Conservation (phyloP, 2,797 vertebrate species). For the Tadarida brasiliensis region DNA sequence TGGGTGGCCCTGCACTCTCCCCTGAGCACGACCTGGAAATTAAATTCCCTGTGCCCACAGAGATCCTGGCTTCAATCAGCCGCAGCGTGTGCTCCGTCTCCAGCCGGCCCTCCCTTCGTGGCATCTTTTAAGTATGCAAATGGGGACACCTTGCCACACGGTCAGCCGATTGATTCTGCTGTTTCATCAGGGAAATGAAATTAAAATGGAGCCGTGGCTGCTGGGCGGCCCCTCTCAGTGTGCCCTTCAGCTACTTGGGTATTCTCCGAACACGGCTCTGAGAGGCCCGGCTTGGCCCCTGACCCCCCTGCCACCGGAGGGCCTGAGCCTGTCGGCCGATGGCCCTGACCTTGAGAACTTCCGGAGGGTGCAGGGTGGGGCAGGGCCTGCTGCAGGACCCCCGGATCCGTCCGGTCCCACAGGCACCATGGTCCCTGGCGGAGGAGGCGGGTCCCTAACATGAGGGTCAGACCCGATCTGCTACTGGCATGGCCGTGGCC, state of each 20-base stretch:
- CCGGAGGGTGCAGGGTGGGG: accelerated
- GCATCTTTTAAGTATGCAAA: slow-evolving; percentile 75
- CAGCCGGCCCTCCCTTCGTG: neutral
- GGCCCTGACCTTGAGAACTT: slow-evolving; percentile 67
- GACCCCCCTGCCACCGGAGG: neutral
- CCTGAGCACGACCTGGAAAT: slow-evolving; percentile 27
- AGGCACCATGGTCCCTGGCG: accelerated
- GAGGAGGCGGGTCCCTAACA: accelerated
- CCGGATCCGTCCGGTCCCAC: neutral
- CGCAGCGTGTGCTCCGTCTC: neutral
- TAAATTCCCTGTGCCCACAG: slow-evolving; percentile 37
- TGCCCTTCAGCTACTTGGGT: slow-evolving; percentile 26
- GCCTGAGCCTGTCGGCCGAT: accelerated
- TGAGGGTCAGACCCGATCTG: neutral
- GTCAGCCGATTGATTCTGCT: slow-evolving; percentile 74
- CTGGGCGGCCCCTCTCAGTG: neutral
- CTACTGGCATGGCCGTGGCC: accelerated
- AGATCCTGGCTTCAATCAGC: slow-evolving; percentile 53
- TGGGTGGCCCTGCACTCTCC: neutral
- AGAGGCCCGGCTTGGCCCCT: neutral
- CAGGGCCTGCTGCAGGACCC: accelerated
- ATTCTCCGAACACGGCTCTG: neutral
- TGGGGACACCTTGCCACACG: slow-evolving; percentile 49
- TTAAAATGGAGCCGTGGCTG: slow-evolving; percentile 57
- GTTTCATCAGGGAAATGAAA: slow-evolving; percentile 71